Evolutionary conservation across 1,140 invertebrate species (phyloP).

Genomic region (Physella acuta): DNA sequence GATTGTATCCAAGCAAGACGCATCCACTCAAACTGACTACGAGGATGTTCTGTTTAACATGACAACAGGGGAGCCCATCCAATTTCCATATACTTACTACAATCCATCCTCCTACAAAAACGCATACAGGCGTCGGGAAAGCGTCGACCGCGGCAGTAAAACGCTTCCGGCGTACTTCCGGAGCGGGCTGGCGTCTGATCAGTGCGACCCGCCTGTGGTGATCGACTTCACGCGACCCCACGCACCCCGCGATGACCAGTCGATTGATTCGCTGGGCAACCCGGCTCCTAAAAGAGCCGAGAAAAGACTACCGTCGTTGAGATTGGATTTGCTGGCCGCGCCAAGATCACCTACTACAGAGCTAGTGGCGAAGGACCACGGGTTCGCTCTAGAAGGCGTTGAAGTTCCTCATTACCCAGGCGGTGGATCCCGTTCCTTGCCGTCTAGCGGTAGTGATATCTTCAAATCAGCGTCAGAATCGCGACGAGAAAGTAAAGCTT

Average conservation of each 20-base stretch:
- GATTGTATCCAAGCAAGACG: not conserved
- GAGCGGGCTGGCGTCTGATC: not conserved
- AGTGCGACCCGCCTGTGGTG: not conserved
- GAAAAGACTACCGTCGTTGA: not conserved
- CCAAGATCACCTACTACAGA: slow-evolving; percentile 14
- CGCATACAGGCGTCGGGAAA: not conserved
- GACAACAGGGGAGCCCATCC: not conserved
- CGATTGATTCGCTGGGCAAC: not conserved
- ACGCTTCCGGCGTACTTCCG: not conserved
- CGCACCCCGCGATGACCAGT: not conserved
- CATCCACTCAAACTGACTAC: not conserved
- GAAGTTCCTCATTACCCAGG: slow-evolving; percentile 1
- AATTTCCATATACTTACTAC: not conserved
- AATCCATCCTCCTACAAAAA: not conserved
- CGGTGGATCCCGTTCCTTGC: not conserved
- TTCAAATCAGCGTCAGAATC: not conserved
- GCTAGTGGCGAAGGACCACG: slow-evolving; percentile 12
- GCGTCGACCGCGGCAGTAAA: not conserved
- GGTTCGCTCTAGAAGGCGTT: slow-evolving; percentile 12
- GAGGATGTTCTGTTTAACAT: not conserved
- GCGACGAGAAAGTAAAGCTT: not conserved
- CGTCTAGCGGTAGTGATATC: slow-evolving; percentile 2
- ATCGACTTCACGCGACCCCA: not conserved
- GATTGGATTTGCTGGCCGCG: not conserved
- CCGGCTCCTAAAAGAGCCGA: not conserved